A percentile compares a stretch with the other conserved stretches of the same genome.
These are phyloP conservation scores for Pyrgilauda ruficollis DNA, from an alignment of 2,113 vertebrate genomes.

Conservation along the genomic window DNA sequence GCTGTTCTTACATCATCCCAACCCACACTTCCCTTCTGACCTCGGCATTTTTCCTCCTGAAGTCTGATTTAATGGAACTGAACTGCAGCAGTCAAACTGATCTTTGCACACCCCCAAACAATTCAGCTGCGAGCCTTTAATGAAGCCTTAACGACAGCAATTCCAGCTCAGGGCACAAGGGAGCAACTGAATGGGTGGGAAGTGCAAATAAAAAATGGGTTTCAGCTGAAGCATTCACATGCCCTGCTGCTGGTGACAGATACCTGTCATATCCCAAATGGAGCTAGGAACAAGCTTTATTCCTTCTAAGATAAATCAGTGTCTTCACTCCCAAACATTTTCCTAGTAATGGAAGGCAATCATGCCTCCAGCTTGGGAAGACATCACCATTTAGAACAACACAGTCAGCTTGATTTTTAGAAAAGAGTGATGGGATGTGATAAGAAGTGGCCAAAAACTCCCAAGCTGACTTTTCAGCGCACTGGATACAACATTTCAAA, in stretches of 20 bases:
- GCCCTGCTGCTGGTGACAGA: neutral
- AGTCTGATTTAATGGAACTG: neutral
- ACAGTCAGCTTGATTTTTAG: neutral
- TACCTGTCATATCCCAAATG: neutral
- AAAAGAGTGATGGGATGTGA: accelerated
- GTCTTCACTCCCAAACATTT: neutral
- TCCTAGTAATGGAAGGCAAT: neutral
- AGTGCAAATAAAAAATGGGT: neutral
- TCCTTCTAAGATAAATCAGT: neutral
- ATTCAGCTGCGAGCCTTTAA: neutral
- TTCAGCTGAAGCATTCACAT: neutral
- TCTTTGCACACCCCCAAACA: neutral
- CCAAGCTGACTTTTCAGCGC: neutral
- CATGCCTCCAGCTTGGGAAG: neutral
- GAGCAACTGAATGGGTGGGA: neutral
- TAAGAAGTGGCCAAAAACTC: neutral
- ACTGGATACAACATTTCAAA: neutral
- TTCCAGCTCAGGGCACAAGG: neutral
- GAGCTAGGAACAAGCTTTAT: neutral
- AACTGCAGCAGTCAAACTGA: neutral
- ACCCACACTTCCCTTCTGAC: neutral
- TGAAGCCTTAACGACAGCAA: neutral
- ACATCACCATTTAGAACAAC: neutral
- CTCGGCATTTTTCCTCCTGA: neutral
- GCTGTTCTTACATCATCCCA: neutral